Percentiles rank a stretch among this genome's conserved stretches.
Conservation (phyloP, 2,113 vertebrate genomes). For the Choloepus hoffmanni region DNA sequence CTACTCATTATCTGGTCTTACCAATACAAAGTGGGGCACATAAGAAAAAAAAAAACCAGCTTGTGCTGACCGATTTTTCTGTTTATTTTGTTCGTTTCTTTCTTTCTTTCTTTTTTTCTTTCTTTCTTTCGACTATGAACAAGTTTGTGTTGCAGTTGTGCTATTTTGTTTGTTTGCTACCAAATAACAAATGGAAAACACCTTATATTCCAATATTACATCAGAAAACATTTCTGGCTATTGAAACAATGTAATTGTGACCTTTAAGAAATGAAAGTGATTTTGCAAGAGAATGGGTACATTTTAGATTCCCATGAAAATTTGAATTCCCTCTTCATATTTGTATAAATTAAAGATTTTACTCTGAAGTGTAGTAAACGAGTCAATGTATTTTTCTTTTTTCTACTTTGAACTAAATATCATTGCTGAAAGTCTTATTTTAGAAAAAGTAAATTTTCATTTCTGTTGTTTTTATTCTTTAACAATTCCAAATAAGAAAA, state of each 20-base stretch:
- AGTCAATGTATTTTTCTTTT: neutral
- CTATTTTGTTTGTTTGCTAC: constrained; percentile 42
- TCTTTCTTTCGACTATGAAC: neutral
- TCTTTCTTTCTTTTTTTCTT: constrained; percentile 30
- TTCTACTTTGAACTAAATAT: constrained; percentile 46
- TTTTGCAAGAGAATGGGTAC: constrained; percentile 45
- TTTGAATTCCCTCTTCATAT: constrained; percentile 17
- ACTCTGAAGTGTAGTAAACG: neutral
- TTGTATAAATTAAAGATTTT: constrained; percentile 17
- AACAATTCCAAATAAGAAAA: constrained; percentile 24
- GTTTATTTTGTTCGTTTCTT: constrained; percentile 70
- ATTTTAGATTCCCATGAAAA: constrained; percentile 51
- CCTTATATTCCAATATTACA: constrained; percentile 62
- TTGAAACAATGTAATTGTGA: constrained; percentile 40
- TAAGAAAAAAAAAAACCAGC: constrained; percentile 74
- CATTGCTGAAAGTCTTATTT: constrained; percentile 41
- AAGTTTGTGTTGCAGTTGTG: constrained; percentile 7
- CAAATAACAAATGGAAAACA: constrained; percentile 55
- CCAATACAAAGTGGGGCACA: constrained; percentile 85
- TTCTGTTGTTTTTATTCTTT: neutral
- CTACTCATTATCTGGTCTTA: constrained; percentile 89
- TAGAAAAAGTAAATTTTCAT: constrained; percentile 1
- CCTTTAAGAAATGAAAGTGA: constrained; percentile 40
- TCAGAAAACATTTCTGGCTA: constrained; percentile 35
- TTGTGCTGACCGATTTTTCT: constrained; percentile 71